Evolutionary conservation across 1,140 invertebrate genomes (phyloP).

Genomic region (Magallana angulata): DNA sequence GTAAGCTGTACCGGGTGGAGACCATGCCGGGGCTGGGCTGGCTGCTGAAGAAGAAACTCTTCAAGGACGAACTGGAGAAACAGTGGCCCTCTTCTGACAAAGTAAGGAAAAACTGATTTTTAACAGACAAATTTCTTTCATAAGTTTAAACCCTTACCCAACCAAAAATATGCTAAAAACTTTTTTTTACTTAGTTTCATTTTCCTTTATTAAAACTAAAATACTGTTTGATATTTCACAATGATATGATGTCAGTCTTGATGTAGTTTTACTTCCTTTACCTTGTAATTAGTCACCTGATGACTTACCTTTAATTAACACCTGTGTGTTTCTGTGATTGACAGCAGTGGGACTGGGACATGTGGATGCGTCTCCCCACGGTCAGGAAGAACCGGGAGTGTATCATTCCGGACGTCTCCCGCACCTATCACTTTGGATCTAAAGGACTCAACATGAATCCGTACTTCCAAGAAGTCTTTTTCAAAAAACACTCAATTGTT

Average conservation of each 20-base stretch:
- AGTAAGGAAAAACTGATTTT: conserved; percentile 70
- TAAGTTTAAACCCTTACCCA: no score
- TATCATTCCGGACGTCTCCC: conserved; percentile 85
- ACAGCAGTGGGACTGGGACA: conserved; percentile 86
- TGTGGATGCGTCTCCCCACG: conserved; percentile 85
- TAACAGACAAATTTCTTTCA: no score
- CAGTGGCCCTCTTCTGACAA: conserved; percentile 86
- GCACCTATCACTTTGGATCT: conserved; percentile 86
- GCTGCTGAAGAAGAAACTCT: conserved; percentile 83
- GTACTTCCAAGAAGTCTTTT: conserved; percentile 82
- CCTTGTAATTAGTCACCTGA: no score
- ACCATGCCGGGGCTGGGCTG: conserved; percentile 87
- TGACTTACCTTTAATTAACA: no score
- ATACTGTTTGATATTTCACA: no score
- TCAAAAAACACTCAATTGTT: conserved; percentile 85
- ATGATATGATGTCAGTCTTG: no score
- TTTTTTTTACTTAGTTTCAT: no score
- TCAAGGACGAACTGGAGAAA: conserved; percentile 84
- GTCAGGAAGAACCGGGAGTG: conserved; percentile 84
- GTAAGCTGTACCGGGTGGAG: conserved; percentile 84
- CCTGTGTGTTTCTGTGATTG: conserved; percentile 46
- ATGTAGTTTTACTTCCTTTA: no score
- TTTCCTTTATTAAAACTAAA: no score
- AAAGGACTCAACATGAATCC: conserved; percentile 86
- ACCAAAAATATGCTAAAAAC: no score